phyloP scores from a whole-genome alignment of 2,888 invertebrate genomes.

The Zaprionus obscuricornis region DNA sequence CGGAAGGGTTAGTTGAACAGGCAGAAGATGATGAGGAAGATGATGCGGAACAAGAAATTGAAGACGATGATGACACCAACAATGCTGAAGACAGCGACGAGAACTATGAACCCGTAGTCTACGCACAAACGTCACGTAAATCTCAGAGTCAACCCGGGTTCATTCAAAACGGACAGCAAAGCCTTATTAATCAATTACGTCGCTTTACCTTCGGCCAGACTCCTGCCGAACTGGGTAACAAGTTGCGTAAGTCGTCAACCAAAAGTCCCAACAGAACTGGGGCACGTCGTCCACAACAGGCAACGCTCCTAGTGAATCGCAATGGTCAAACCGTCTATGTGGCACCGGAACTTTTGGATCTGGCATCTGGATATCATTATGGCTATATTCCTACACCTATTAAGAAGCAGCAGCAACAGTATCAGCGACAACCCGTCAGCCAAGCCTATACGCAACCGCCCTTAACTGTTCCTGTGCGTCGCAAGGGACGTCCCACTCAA shows the following conservation, averaged over 20 bases:
- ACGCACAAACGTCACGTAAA: constrained; percentile 35
- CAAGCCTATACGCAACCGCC: constrained; percentile 65
- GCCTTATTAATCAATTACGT: constrained; percentile 70
- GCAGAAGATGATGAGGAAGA: constrained; percentile 41
- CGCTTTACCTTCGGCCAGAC: constrained; percentile 70
- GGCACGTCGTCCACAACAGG: constrained; percentile 60
- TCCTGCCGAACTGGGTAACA: constrained; percentile 53
- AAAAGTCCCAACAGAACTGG: constrained; percentile 9
- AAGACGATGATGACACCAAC: constrained; percentile 32
- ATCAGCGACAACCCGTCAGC: constrained; percentile 42
- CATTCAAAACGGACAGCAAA: constrained; percentile 74
- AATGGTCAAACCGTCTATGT: constrained; percentile 76
- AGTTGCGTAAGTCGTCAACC: constrained; percentile 34
- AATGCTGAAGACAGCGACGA: constrained; percentile 29
- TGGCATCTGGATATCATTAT: constrained; percentile 47
- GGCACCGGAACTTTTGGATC: constrained; percentile 59
- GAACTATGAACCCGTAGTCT: constrained; percentile 29
- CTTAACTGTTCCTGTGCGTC: constrained; percentile 56
- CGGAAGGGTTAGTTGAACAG: constrained; percentile 39
- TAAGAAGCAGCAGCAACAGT: constrained; percentile 28
- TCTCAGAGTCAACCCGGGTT: constrained; percentile 56
- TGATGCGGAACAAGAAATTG: constrained; percentile 38
- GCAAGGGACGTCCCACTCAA: constrained; percentile 73
- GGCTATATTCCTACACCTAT: constrained; percentile 25
- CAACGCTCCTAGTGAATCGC: constrained; percentile 69